Conservation (phyloP, 2,113 vertebrate genomes). For the Heloderma charlesbogerti region DNA sequence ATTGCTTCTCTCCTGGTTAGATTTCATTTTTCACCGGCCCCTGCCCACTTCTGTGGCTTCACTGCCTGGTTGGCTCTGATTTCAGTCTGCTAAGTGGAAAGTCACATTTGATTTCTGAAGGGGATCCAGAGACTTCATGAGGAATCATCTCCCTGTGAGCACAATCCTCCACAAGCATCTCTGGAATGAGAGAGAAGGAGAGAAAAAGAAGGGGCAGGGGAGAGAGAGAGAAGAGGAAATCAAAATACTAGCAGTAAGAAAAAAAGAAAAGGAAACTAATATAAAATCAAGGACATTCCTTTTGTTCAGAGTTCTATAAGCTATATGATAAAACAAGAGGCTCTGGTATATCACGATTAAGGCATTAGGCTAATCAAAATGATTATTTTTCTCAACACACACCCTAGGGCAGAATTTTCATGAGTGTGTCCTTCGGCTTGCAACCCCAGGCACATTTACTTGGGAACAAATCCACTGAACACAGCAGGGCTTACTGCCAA, state of each 20-base stretch:
- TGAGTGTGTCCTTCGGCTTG: not conserved
- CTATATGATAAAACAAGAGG: not conserved
- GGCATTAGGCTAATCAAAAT: not conserved
- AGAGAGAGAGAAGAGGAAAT: constrained; percentile 37
- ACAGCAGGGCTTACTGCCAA: not conserved
- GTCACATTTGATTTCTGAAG: constrained; percentile 91
- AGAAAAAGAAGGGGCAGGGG: not conserved
- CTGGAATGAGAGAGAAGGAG: constrained; percentile 73
- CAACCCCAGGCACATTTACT: not conserved
- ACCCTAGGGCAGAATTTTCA: not conserved
- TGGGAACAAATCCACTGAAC: not conserved
- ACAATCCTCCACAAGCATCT: constrained; percentile 79
- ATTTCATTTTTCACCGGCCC: constrained; percentile 94
- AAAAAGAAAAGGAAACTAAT: constrained; percentile 6
- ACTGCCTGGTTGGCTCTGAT: constrained; percentile 83
- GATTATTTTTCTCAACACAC: not conserved
- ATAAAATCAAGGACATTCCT: not conserved
- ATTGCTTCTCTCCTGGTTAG: constrained; percentile 97
- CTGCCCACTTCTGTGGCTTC: constrained; percentile 81
- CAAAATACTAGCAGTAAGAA: constrained; percentile 32
- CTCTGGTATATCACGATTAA: not conserved
- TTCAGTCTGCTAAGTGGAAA: constrained; percentile 87
- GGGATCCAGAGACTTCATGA: constrained; percentile 93
- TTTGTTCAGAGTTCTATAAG: not conserved
- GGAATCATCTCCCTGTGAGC: constrained; percentile 97